Conservation (phyloP, 2,113 vertebrate genomes). For the Falco punctatus region DNA sequence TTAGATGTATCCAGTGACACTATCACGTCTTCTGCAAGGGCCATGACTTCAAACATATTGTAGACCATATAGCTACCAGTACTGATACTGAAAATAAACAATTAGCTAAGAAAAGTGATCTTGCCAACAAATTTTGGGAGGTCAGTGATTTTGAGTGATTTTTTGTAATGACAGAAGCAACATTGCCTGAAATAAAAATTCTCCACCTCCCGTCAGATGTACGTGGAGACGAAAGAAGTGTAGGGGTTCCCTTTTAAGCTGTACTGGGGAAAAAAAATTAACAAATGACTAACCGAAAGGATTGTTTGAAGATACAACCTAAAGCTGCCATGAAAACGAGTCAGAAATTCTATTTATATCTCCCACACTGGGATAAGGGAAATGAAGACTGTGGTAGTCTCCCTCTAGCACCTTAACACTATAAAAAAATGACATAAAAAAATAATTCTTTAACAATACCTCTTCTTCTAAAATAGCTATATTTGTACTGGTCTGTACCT, state of each 20-base stretch:
- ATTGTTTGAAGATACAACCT: background rate
- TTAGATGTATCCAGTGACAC: background rate
- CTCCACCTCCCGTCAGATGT: background rate
- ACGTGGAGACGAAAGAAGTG: background rate
- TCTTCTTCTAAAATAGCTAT: background rate
- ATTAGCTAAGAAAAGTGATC: background rate
- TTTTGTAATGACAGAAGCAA: background rate
- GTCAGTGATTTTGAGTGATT: background rate
- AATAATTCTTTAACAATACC: background rate
- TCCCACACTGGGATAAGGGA: background rate
- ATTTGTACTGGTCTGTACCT: background rate
- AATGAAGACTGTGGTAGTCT: background rate
- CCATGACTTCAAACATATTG: background rate
- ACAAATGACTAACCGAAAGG: background rate
- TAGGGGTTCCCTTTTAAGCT: background rate
- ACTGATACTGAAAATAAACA: background rate
- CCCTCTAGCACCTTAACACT: background rate
- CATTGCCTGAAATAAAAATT: background rate
- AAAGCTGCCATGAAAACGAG: background rate
- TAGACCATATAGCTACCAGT: background rate
- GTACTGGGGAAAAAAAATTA: accelerated
- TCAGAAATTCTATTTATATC: background rate
- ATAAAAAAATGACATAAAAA: background rate
- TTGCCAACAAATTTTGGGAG: background rate
- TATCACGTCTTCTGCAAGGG: background rate